These are phyloP conservation scores for Fratercula arctica DNA, from an alignment of 2,797 vertebrate species.

Conservation along the genomic window DNA sequence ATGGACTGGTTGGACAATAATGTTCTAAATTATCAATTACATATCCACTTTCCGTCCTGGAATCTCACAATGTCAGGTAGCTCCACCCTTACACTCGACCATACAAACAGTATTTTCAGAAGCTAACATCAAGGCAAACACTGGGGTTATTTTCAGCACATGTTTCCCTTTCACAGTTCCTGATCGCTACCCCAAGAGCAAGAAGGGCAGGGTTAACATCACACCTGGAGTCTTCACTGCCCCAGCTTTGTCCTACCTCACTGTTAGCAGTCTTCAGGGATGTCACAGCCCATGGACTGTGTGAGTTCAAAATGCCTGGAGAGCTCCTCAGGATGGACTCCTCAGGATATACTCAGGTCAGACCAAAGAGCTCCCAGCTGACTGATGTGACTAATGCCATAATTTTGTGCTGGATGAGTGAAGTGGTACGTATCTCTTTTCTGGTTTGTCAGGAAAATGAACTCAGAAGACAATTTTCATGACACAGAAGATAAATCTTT, in stretches of 20 bases:
- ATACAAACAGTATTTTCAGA: background rate
- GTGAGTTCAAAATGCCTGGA: background rate
- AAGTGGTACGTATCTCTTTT: background rate
- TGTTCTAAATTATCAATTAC: background rate
- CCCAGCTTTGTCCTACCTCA: background rate
- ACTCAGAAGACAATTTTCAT: background rate
- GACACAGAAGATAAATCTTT: background rate
- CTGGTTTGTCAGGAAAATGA: background rate
- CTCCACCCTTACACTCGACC: background rate
- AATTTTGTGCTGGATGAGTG: background rate
- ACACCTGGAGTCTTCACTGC: rapidly evolving
- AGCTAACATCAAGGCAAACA: background rate
- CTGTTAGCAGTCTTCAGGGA: background rate
- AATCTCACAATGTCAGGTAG: background rate
- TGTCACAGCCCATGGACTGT: background rate
- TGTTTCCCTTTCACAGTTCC: background rate
- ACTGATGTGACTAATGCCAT: background rate
- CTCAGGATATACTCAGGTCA: background rate
- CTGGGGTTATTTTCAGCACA: background rate
- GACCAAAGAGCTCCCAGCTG: background rate
- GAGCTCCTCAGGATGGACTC: background rate
- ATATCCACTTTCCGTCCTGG: background rate
- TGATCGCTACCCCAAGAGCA: background rate
- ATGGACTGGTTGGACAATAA: background rate
- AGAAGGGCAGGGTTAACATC: background rate